These are phyloP conservation scores for Papilio aristodemus DNA, from an alignment of 1,140 invertebrate genomes.

Conservation along the genomic window DNA sequence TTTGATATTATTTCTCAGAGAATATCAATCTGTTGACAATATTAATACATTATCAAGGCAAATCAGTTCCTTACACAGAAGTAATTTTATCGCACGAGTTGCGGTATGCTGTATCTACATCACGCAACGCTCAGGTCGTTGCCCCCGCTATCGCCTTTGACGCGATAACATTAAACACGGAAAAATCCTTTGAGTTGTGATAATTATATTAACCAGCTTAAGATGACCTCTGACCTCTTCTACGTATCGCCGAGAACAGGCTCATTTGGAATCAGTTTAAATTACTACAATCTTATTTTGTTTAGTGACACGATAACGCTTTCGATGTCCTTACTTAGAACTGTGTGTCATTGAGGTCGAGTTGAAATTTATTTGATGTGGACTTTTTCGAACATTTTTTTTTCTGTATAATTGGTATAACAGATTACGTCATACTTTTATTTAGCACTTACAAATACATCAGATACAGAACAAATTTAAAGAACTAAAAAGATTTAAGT, in stretches of 20 bases:
- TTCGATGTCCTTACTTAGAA: conserved; percentile 26
- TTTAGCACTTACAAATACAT: not conserved
- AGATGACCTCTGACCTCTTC: conserved; percentile 41
- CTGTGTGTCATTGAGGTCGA: conserved; percentile 28
- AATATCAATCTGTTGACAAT: not conserved
- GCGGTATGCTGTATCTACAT: conserved; percentile 48
- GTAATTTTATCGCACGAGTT: conserved; percentile 26
- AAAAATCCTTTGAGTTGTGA: conserved; percentile 69
- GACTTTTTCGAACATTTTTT: conserved; percentile 11
- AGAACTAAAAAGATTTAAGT: not conserved
- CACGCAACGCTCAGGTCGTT: conserved; percentile 66
- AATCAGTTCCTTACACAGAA: not conserved
- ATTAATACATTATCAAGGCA: conserved; percentile 21
- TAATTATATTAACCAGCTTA: conserved; percentile 53
- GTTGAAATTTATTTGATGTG: conserved; percentile 41
- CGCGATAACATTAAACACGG: conserved; percentile 68
- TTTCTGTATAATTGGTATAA: not conserved
- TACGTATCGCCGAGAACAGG: conserved; percentile 24
- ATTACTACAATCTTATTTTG: conserved; percentile 37
- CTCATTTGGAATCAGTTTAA: conserved; percentile 31
- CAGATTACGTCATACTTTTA: not conserved
- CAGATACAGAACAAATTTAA: not conserved
- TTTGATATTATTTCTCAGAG: not conserved
- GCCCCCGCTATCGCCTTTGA: conserved; percentile 67
- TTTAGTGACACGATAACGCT: conserved; percentile 36